Base-by-base conservation (phyloP, 2,113 vertebrate genomes). In the Hydropotes inermis region DNA sequence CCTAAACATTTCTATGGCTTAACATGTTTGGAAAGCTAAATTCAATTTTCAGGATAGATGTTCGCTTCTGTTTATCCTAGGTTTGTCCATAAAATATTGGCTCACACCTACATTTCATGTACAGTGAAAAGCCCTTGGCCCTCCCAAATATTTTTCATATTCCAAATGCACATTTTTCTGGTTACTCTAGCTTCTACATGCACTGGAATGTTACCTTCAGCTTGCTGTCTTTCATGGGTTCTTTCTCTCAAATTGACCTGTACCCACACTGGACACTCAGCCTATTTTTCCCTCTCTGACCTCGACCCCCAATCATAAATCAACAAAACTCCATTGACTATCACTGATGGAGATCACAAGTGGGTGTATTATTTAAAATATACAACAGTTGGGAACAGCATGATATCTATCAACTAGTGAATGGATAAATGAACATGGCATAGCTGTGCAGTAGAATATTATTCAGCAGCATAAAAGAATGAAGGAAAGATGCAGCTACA, bases 1-100 rank as follows among this genome's bases (percentile, higher is more conserved):
- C 57, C 3, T 89, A 91, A 94, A 52, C 84, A 67, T 94, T 9
- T 2, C 33, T 82, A 58, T 55, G 36, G 55, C 5, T 96, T 87
- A 45, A 45, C 9, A 36, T 6, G 57, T 94, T 81, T 10, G 21
- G 57, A 89, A 97, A 67, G 11, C 1, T 78, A 61, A 79, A 79
- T 60, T 96, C 91, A 47, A 61, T 78, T 88, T 74, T 4, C 81
- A 17, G 6, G 52, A 2, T 3, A 64, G 3, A 70, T 81, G 1
- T 55, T 74, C 64, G 2, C 43, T 87, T 47, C 54, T 33, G 4
- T 55, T 85, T 95, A 39, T 2, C 4, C 5, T 70, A 43, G 28
- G 28, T 55, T 95, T 86, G 36, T 23, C 45, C 50, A 12, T 33
- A 93, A 33, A 55, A 81, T 15, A 70, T 28, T 60, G 4, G 14